Percentiles rank a stretch among this genome's conserved stretches.
These are phyloP conservation scores for Noctua comes DNA, from an alignment of 2,888 invertebrate genomes.

Conservation along the genomic window DNA sequence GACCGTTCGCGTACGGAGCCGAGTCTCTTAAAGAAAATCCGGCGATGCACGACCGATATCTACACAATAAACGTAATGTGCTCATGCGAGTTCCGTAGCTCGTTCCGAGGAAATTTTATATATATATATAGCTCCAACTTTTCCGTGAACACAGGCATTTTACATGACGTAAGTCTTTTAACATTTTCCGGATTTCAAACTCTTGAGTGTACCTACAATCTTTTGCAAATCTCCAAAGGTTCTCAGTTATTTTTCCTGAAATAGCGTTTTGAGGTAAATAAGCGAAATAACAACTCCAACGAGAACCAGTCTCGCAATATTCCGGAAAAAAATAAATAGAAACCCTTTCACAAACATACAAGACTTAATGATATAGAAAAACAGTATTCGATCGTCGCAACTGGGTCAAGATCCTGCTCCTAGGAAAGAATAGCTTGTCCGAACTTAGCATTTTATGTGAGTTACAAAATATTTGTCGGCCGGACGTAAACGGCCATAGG, in stretches of 20 bases:
- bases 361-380: constrained; percentile 56
- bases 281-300: constrained; percentile 46
- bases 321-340: constrained; percentile 48
- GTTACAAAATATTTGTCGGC: constrained; percentile 53
- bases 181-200: constrained; percentile 21
- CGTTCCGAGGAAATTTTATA: constrained; percentile 32
- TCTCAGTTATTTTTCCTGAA: constrained; percentile 20
- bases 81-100: constrained; percentile 28
- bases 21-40: constrained; percentile 51
- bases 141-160: constrained; percentile 26
- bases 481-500: constrained; percentile 30
- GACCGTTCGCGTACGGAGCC: constrained; percentile 44
- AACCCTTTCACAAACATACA: constrained; percentile 52
- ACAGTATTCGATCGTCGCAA: constrained; percentile 54
- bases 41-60: constrained; percentile 34
- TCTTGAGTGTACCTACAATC: constrained; percentile 19
- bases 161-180: constrained; percentile 27
- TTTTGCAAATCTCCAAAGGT: constrained; percentile 19
- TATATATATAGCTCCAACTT: constrained; percentile 42
- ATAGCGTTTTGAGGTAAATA: constrained; percentile 50
- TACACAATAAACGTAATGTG: constrained; percentile 11
- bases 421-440: constrained; percentile 31
- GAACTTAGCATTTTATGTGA: constrained; percentile 44
- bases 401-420: constrained; percentile 47
- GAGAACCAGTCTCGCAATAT: constrained; percentile 36